Percentiles rank a stretch among this genome's conserved stretches.
Conservation (phyloP, 2,113 vertebrate species). For the pig (Sus scrofa) region T2T-Sscrofa CM000830.6:113288001-113288500, state of each 20-base stretch:
- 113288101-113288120: not conserved
- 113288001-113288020: not conserved
- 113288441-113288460: not conserved
- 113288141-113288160: not conserved
- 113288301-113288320: not conserved
- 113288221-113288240: conserved; percentile 2
- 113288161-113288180: not conserved
- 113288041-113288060: not conserved
- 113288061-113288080: not conserved
- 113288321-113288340: not conserved
- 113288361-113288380: not conserved
- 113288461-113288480: not conserved
- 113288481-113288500: not conserved
- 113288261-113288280: conserved; percentile 9
- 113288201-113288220: not conserved
- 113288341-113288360: not conserved
- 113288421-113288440: not conserved
- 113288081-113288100: not conserved
- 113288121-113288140: not conserved
- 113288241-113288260: not conserved
- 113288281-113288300: not conserved
- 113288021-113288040: not conserved
- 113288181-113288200: not conserved
- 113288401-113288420: not conserved
- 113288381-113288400: not conserved